phyloP scores from a whole-genome alignment of 2,113 vertebrate genomes.

The Macquaria australasica region DNA sequence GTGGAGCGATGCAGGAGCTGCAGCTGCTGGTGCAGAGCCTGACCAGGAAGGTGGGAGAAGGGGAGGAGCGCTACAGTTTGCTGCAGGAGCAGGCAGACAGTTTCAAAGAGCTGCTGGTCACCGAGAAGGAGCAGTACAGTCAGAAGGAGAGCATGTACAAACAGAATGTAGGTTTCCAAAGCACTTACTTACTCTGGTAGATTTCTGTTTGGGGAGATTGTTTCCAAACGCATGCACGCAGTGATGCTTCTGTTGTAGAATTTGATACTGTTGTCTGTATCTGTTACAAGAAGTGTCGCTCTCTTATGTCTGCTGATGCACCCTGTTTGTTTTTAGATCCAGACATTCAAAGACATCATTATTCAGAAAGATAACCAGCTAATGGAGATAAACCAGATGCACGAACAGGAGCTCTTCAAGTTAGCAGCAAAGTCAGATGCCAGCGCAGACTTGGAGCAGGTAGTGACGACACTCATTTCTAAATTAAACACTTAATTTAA shows the following conservation, averaged over 20 bases:
- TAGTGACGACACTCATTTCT: slow-evolving; percentile 45
- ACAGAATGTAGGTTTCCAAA: slow-evolving; percentile 84
- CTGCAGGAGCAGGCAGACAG: slow-evolving; percentile 87
- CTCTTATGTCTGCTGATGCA: neutral
- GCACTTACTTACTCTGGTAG: neutral
- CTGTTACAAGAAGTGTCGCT: neutral
- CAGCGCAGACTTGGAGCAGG: slow-evolving; percentile 92
- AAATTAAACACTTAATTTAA: neutral
- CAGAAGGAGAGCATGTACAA: slow-evolving; percentile 89
- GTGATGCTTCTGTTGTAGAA: neutral
- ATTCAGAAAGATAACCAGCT: slow-evolving; percentile 89
- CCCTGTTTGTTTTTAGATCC: slow-evolving; percentile 80
- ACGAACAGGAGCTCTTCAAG: slow-evolving; percentile 92
- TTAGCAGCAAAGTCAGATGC: slow-evolving; percentile 91
- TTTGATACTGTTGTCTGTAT: neutral
- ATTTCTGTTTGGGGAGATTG: neutral
- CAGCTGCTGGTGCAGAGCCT: slow-evolving; percentile 88
- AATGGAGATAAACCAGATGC: slow-evolving; percentile 84
- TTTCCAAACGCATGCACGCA: neutral
- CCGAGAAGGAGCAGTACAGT: slow-evolving; percentile 85
- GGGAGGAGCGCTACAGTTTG: slow-evolving; percentile 89
- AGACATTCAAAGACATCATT: slow-evolving; percentile 89
- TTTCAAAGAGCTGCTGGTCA: slow-evolving; percentile 84
- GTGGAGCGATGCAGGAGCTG: slow-evolving; percentile 83
- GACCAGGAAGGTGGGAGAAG: slow-evolving; percentile 90